Conservation (phyloP, 2,113 vertebrate genomes). For the Oreochromis aureus region DNA sequence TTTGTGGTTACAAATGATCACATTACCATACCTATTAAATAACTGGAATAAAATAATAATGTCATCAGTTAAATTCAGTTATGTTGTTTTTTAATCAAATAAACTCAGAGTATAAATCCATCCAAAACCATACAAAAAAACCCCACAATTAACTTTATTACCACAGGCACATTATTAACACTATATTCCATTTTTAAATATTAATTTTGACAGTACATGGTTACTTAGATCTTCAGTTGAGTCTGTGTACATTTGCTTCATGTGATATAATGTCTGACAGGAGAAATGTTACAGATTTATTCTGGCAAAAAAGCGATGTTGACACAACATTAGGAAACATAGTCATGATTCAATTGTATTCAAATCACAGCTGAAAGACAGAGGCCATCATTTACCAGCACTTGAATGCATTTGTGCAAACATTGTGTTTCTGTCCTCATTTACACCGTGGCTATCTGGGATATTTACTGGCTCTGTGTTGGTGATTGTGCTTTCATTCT, state of each 20-base stretch:
- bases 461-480: not conserved
- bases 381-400: not conserved
- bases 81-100: not conserved
- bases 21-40: not conserved
- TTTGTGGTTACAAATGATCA: not conserved
- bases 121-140: fast-evolving
- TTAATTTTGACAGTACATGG: not conserved
- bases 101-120: not conserved
- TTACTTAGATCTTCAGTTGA: not conserved
- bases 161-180: not conserved
- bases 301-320: not conserved
- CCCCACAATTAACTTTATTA: not conserved
- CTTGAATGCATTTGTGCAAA: not conserved
- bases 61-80: not conserved
- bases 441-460: not conserved
- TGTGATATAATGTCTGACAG: not conserved
- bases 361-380: not conserved
- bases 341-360: not conserved
- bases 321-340: not conserved
- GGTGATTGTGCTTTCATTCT: constrained; percentile 21
- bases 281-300: not conserved
- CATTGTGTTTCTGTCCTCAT: not conserved
- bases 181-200: not conserved
- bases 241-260: not conserved
- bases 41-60: fast-evolving